Evolutionary conservation across 1,140 invertebrate genomes (phyloP).

Genomic region (Brachionus rubens): DNA sequence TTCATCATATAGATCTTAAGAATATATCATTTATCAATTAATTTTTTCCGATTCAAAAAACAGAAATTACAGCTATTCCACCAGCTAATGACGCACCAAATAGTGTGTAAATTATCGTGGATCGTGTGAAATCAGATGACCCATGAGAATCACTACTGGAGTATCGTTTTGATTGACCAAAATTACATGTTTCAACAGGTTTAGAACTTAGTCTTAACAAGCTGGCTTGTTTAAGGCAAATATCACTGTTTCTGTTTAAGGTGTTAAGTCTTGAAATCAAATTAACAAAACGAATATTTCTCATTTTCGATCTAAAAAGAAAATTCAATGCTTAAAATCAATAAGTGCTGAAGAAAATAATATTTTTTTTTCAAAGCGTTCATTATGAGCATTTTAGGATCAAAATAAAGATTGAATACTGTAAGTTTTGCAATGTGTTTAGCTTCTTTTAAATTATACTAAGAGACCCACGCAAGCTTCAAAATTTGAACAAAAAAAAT

Average conservation of each 20-base stretch:
- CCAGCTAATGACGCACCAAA: not conserved
- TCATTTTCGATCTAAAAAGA: conserved; percentile 27
- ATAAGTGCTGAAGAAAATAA: no score
- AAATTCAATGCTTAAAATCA: not conserved
- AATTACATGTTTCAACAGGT: not conserved
- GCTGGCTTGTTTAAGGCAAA: not conserved
- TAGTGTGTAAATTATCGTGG: not conserved
- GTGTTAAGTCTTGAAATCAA: conserved; percentile 6
- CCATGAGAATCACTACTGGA: conserved; percentile 3
- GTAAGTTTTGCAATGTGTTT: no score
- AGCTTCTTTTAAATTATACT: no score
- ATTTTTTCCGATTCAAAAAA: not conserved
- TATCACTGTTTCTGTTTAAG: not conserved
- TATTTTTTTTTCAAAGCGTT: no score
- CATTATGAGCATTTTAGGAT: no score
- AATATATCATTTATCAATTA: not conserved
- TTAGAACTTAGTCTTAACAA: not conserved
- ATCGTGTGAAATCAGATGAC: not conserved
- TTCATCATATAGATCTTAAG: not conserved
- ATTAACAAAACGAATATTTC: conserved; percentile 28
- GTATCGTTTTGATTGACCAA: conserved; percentile 13
- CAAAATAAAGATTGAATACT: no score
- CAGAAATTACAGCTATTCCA: not conserved
- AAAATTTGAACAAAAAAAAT: no score
- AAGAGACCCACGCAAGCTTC: no score